These are phyloP conservation scores for Leucoraja erinaceus DNA, from an alignment of 2,113 vertebrate species.

Conservation along the genomic window DNA sequence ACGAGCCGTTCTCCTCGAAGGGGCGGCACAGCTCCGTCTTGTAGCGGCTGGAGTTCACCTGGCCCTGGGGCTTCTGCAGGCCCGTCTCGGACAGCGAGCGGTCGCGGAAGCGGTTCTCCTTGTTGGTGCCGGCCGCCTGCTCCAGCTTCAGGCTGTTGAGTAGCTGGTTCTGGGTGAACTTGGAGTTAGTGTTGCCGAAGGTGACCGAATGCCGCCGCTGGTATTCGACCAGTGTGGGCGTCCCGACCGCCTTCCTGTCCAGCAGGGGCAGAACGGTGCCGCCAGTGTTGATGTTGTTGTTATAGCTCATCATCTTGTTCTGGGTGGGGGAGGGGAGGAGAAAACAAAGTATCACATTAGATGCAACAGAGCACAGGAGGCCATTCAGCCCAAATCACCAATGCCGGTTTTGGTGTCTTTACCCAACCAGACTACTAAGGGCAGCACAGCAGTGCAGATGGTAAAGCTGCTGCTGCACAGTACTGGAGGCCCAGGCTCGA, in stretches of 20 bases:
- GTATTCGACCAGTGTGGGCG: constrained; percentile 76
- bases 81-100: constrained; percentile 93
- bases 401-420: not conserved
- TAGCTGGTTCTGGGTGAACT: constrained; percentile 91
- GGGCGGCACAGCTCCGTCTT: constrained; percentile 96
- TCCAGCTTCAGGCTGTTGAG: constrained; percentile 80
- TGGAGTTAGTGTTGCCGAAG: constrained; percentile 73
- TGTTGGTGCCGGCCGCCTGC: constrained; percentile 68
- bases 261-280: constrained; percentile 80
- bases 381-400: not conserved
- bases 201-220: constrained; percentile 89
- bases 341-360: not conserved
- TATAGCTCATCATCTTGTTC: constrained; percentile 48
- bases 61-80: constrained; percentile 63
- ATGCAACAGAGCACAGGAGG: not conserved
- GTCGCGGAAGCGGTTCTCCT: constrained; percentile 86
- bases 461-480: no score
- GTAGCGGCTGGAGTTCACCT: constrained; percentile 97
- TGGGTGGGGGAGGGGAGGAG: not conserved
- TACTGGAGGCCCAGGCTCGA: no score
- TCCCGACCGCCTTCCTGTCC: constrained; percentile 97
- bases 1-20: constrained; percentile 92
- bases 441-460: no score
- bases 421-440: not conserved
- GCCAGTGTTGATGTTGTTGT: constrained; percentile 62